Conservation (phyloP, 2,113 vertebrate species). For the Epinephelus moara region DNA sequence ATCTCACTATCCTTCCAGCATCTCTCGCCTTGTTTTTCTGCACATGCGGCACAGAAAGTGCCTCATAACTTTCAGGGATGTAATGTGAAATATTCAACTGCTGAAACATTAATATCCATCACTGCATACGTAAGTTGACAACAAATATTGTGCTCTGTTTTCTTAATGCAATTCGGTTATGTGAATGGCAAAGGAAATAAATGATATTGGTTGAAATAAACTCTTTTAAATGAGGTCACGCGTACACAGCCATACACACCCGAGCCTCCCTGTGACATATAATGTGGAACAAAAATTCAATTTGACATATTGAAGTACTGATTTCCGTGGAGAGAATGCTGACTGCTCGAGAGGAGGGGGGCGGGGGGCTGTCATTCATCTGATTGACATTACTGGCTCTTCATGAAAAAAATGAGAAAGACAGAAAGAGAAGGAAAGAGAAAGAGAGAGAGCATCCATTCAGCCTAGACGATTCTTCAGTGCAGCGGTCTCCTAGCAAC, state of each 20-base stretch:
- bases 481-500: constrained; percentile 82
- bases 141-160: constrained; percentile 70
- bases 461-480: constrained; percentile 65
- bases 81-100: constrained; percentile 66
- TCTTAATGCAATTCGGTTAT: constrained; percentile 63
- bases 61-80: constrained; percentile 44
- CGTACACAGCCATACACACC: constrained; percentile 42
- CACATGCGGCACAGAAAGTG: constrained; percentile 36
- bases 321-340: constrained; percentile 74
- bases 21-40: neutral
- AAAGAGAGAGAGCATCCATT: constrained; percentile 57
- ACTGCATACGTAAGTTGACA: constrained; percentile 65
- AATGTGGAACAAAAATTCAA: constrained; percentile 71
- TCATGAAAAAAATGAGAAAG: constrained; percentile 24
- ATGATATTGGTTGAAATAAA: constrained; percentile 70
- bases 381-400: constrained; percentile 69
- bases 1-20: neutral
- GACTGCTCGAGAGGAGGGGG: constrained; percentile 36
- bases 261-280: constrained; percentile 52
- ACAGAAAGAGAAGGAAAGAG: neutral
- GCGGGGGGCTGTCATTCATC: constrained; percentile 52
- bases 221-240: constrained; percentile 70
- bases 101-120: constrained; percentile 74
- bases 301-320: constrained; percentile 78
- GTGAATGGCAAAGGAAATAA: constrained; percentile 70